phyloP scores from a whole-genome alignment of 2,113 vertebrate genomes.

The Chascanopsetta lugubris region DNA sequence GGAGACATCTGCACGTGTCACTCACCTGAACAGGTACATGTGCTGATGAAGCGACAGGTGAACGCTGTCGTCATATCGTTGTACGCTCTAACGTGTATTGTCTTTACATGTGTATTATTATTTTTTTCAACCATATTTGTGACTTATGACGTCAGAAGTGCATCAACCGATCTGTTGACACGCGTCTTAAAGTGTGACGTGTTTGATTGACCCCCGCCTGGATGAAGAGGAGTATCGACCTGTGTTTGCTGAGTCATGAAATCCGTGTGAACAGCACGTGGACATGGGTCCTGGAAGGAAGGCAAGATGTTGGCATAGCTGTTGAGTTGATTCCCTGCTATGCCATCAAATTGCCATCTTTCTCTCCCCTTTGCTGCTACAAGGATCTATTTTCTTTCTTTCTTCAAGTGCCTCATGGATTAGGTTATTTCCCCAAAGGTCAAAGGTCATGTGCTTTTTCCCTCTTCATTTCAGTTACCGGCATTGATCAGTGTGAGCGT shows the following conservation, averaged over 20 bases:
- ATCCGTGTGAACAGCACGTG: background rate
- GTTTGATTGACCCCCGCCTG: background rate
- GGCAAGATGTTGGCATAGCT: conserved; percentile 84
- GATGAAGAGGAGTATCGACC: background rate
- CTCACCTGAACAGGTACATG: conserved; percentile 42
- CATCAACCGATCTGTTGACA: background rate
- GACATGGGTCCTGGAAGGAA: conserved; percentile 67
- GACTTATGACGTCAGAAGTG: background rate
- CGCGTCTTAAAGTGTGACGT: background rate
- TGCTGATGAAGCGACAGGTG: background rate
- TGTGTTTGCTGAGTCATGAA: background rate
- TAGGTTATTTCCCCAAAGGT: no score
- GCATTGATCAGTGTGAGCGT: no score
- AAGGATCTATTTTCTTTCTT: background rate
- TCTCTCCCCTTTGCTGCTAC: conserved; percentile 57
- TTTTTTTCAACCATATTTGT: background rate
- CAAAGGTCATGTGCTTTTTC: background rate
- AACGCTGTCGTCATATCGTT: fast-evolving
- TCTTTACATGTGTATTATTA: background rate
- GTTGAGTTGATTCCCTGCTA: conserved; percentile 70
- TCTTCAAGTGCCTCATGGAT: background rate
- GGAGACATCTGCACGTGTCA: background rate
- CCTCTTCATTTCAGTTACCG: background rate
- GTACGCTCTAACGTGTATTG: no score
- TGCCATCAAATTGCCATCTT: conserved; percentile 76